Evolutionary conservation across 2,888 invertebrate genomes (phyloP), one percentile per base, ranked within the genome.

Genomic region (Dynastes grantii): DNA sequence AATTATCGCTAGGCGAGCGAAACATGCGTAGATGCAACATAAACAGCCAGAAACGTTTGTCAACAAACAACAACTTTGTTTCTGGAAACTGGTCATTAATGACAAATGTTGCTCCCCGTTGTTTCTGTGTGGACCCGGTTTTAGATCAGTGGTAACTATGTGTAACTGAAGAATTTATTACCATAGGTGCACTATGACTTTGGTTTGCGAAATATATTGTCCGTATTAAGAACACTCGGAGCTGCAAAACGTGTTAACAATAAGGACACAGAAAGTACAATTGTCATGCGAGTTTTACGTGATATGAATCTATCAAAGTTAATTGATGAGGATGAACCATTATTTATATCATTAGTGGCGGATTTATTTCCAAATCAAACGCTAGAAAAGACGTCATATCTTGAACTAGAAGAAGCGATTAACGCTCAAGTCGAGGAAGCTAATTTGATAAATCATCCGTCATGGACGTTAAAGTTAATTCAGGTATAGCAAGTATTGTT

Each of bases 301-400:
- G 98, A 98, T 87, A 98, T 98, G 98, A 98, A 98, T 90, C 91
- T 98, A 22, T 98, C 98, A 2, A 98, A 98, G 89, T 90, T 98
- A 73, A 98, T 98, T 83, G 98, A 98, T 86, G 98, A 98, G 88
- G 98, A 98, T 87, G 98, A 98, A 86, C 98, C 98, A 0, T 91
- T 98, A n/a, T 98, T 98, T 87, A 96, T 98, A 89, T 98, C 98
- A 0, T 90, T 98, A 61, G 97, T 98, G 32, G 95, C 97, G 49
- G 98, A 98, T 90, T 90, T 98, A 84, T 98, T 98, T 89, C 98
- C 98, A 0, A 98, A 97, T 88, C 97, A 98, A 90, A 92, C 93
- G 0, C 90, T 98, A 76, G 98, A 98, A 88, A 98, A 98, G 89
- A 97, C 98, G 9, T 92, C 92, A 32, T 98, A 98, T 87, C 94